Conservation (phyloP, 1,140 invertebrate genomes). For the Hesperophylax magnus region DNA sequence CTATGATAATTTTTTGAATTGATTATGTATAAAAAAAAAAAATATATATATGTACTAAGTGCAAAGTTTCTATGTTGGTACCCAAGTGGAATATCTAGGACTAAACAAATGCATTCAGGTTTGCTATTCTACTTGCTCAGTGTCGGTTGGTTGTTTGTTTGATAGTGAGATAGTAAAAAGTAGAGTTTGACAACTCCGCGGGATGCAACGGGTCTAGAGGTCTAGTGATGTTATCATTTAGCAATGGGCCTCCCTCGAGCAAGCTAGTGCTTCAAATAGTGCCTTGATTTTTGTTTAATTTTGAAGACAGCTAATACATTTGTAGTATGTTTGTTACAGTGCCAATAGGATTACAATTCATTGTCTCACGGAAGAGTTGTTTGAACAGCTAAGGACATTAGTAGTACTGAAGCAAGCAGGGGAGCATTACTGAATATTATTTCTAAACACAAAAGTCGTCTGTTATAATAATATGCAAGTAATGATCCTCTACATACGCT, state of each 20-base stretch:
- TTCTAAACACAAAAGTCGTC: background rate
- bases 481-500: conserved; percentile 9
- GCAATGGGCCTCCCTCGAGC: background rate
- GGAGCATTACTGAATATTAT: conserved; percentile 7
- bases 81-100: background rate
- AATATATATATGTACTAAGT: background rate
- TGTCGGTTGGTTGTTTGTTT: background rate
- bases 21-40: background rate
- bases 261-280: background rate
- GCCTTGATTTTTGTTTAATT: conserved; percentile 53
- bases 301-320: conserved; percentile 43
- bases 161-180: too few relatives aligned
- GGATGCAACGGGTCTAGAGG: too few relatives aligned
- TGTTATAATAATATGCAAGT: background rate
- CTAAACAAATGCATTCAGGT: conserved; percentile 13
- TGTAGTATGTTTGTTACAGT: conserved; percentile 38
- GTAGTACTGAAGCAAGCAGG: conserved; percentile 1
- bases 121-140: background rate
- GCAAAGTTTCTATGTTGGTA: background rate
- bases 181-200: too few relatives aligned
- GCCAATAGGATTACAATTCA: conserved; percentile 42
- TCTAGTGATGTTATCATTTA: too few relatives aligned
- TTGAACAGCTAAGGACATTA: background rate
- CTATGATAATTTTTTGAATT: background rate
- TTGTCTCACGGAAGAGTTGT: conserved; percentile 21